Evolutionary conservation across 2,797 vertebrate genomes (phyloP), one percentile per base, ranked within the genome.

Genomic region (Rallus crepitans): DNA sequence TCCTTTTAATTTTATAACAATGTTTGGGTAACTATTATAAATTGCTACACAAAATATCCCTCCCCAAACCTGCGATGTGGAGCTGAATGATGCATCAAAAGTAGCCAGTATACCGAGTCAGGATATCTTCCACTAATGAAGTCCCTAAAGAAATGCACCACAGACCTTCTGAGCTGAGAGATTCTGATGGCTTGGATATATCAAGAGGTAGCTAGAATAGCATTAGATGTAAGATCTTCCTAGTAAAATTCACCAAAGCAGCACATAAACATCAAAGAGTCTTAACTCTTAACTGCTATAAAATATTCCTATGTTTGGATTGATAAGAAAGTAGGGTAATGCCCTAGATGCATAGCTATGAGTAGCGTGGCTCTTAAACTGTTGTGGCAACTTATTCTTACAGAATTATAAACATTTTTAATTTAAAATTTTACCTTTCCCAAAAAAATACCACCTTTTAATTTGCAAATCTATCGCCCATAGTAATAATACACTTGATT

Each of bases 121-220:
- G 90, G 85, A 57, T 87, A 92, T 93, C 78, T 95, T 73, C 69
- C 75, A 73, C 96, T 97, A 97, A 97, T 97, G 96, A 97, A 97
- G 96, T 97, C 97, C 97, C 97, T 56, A 23, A 95, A 97, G 97
- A 93, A 97, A 97, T 90, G 50, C 57, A 79, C 73, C 61, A 75
- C 55, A 92, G 87, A 95, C 90, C 79, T 94, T 87, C 92, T 61
- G 60, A 94, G 91, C 88, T 91, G 84, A 47, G 33, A 79, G 80
- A 65, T 84, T 93, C 88, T 73, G 87, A 88, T 64, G 66, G 59
- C 65, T 97, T 80, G 90, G 90, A 48, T 97, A 71, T 89, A 97
- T 96, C 90, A 95, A 94, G 94, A 91, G 91, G 91, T 92, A 92
- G 82, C 91, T 82, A 79, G 96, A 94, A 91, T 80, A 96, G 89